Conservation (phyloP, 2,888 invertebrate genomes). For the Bimastos eiseni region DNA sequence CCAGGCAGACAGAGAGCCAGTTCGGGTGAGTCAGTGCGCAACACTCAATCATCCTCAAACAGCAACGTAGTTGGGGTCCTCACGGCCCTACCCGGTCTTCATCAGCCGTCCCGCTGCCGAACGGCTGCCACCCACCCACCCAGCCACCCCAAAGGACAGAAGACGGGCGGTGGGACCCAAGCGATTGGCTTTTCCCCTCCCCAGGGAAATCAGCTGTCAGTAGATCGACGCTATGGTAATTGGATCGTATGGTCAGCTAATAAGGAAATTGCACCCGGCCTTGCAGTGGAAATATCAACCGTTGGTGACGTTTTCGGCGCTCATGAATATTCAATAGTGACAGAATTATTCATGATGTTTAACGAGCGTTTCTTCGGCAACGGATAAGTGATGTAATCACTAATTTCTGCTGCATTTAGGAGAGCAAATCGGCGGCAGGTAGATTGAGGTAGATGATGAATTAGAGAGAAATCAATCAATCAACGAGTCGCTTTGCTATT, state of each 20-base stretch:
- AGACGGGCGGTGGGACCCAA: not conserved
- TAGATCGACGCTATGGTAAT: not conserved
- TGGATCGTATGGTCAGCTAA: conserved; percentile 6
- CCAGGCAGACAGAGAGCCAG: not conserved
- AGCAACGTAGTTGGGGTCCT: too few relatives aligned
- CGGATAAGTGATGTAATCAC: not conserved
- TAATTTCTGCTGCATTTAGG: not conserved
- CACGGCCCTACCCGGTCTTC: too few relatives aligned
- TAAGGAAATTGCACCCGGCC: not conserved
- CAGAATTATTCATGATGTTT: not conserved
- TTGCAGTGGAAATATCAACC: not conserved
- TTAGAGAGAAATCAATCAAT: too few relatives aligned
- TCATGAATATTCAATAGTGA: not conserved
- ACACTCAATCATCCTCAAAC: not conserved
- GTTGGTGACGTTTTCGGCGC: not conserved
- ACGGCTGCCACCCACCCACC: not conserved
- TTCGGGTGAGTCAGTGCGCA: not conserved
- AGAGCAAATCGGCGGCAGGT: not conserved
- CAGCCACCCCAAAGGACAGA: not conserved
- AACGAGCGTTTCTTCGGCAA: not conserved
- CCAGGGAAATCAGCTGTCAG: not conserved
- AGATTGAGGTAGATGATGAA: not conserved
- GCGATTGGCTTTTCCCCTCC: not conserved
- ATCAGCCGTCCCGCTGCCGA: not conserved
- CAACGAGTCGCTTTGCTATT: too few relatives aligned